Conservation (phyloP, 2,113 vertebrate genomes). For the Empidonax alnorum region DNA sequence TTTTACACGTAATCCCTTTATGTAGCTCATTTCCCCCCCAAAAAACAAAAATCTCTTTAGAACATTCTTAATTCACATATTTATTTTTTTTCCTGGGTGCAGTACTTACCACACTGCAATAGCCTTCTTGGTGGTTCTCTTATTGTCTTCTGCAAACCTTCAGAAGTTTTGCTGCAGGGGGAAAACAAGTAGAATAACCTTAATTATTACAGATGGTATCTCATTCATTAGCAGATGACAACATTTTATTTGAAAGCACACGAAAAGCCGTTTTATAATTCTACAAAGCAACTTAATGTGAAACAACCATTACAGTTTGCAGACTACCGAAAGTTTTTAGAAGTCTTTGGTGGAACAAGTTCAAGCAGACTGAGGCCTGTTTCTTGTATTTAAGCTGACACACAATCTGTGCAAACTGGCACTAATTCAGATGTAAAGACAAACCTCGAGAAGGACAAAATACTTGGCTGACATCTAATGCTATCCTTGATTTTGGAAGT, state of each 20-base stretch:
- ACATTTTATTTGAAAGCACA: constrained; percentile 75
- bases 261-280: constrained; percentile 73
- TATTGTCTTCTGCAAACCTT: constrained; percentile 67
- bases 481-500: constrained; percentile 60
- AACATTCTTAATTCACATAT: constrained; percentile 67
- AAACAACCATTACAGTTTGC: constrained; percentile 57
- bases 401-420: constrained; percentile 75
- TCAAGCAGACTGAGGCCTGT: constrained; percentile 70
- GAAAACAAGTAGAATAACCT: constrained; percentile 71
- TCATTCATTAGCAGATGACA: constrained; percentile 71
- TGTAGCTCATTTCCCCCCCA: constrained; percentile 42
- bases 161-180: constrained; percentile 72
- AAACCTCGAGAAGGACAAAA: constrained; percentile 74
- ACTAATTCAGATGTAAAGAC: constrained; percentile 72
- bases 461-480: constrained; percentile 72
- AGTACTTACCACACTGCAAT: constrained; percentile 72
- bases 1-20: constrained; percentile 67
- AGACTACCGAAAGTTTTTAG: constrained; percentile 69
- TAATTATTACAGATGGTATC: constrained; percentile 75
- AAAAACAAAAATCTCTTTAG: constrained; percentile 36
- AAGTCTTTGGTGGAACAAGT: constrained; percentile 71
- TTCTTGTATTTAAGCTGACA: constrained; percentile 75
- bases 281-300: constrained; percentile 72
- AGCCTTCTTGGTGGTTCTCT: constrained; percentile 58
- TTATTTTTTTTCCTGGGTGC: neutral